Evolutionary conservation across 2,888 invertebrate species (phyloP).

Genomic region (Drosophila subquinaria): DNA sequence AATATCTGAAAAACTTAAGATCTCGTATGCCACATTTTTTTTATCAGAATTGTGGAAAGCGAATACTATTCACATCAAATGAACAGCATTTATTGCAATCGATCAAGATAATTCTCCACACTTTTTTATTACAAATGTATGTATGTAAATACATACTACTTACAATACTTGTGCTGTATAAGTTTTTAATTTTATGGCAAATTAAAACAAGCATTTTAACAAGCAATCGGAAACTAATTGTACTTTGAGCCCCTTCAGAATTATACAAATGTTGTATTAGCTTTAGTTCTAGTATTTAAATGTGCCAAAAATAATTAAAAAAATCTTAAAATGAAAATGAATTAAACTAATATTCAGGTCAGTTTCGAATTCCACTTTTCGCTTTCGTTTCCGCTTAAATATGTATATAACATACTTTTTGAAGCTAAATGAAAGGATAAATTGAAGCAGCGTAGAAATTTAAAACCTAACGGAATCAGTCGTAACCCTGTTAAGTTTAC

Average conservation of each 20-base stretch:
- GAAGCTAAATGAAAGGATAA: background rate
- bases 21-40: conserved; percentile 31
- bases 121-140: conserved; percentile 40
- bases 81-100: conserved; percentile 66
- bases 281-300: conserved; percentile 66
- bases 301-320: conserved; percentile 67
- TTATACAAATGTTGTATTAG: conserved; percentile 59
- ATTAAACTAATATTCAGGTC: conserved; percentile 17
- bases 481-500: conserved; percentile 71
- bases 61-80: conserved; percentile 28
- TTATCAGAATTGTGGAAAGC: conserved; percentile 1
- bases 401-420: background rate
- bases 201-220: conserved; percentile 31
- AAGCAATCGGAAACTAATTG: conserved; percentile 32
- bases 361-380: background rate
- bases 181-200: conserved; percentile 55
- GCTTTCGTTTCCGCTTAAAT: background rate
- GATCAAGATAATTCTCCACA: conserved; percentile 12
- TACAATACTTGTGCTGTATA: conserved; percentile 39
- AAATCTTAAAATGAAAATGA: conserved; percentile 13
- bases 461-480: conserved; percentile 34
- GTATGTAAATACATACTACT: conserved; percentile 27
- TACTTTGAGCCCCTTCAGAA: conserved; percentile 33
- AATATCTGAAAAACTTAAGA: conserved; percentile 30
- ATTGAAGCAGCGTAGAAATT: conserved; percentile 2